Conservation (phyloP, 1,140 invertebrate genomes). For the Cydia fagiglandana region DNA sequence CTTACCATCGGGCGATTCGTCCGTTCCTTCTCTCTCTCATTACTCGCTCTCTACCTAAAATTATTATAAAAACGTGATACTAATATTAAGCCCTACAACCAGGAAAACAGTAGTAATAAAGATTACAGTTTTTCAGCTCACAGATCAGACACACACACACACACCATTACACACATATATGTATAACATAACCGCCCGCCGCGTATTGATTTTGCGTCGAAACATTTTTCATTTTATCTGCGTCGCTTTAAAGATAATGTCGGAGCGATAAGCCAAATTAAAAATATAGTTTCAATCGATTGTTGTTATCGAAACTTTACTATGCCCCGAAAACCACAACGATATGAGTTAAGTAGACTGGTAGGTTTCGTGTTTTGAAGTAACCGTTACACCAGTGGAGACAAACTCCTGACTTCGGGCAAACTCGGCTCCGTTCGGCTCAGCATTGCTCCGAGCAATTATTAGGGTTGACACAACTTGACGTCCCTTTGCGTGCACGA, state of each 20-base stretch:
- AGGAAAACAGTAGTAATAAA: neutral
- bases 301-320: neutral
- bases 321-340: neutral
- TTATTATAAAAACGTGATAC: neutral
- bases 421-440: too few relatives aligned
- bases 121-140: slow-evolving; percentile 12
- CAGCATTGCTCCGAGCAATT: too few relatives aligned
- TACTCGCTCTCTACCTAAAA: too few relatives aligned
- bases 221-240: slow-evolving; percentile 45
- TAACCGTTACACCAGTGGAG: too few relatives aligned
- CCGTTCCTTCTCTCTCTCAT: too few relatives aligned
- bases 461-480: too few relatives aligned
- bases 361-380: too few relatives aligned
- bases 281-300: slow-evolving; percentile 37
- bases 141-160: neutral
- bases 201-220: slow-evolving; percentile 38
- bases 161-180: neutral
- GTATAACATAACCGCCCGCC: neutral
- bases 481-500: too few relatives aligned
- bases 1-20: too few relatives aligned
- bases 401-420: too few relatives aligned
- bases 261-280: slow-evolving; percentile 41
- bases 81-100: neutral
- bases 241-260: slow-evolving; percentile 39
- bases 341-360: neutral